phyloP scores from a whole-genome alignment of 2,797 vertebrate genomes.

The Emydoidea blandingii region DNA sequence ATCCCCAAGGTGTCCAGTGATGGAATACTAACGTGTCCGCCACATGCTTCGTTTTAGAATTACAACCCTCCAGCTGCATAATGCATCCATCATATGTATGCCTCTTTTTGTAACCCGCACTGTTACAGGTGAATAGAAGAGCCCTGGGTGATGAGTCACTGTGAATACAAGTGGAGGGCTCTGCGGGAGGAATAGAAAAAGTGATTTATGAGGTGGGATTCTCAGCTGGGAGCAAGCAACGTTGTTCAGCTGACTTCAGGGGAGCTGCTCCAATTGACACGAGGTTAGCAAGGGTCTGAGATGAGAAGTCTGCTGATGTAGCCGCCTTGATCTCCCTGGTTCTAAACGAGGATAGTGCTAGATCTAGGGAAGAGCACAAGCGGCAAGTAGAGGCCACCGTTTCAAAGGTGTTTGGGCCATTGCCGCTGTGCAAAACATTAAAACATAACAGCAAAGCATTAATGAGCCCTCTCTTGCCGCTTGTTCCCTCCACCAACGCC shows the following conservation, averaged over 20 bases:
- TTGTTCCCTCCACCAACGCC: background rate
- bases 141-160: slow-evolving; percentile 51
- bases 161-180: slow-evolving; percentile 67
- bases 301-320: background rate
- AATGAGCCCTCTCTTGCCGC: background rate
- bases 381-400: background rate
- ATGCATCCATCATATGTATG: slow-evolving; percentile 60
- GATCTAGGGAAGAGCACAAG: background rate
- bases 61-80: slow-evolving; percentile 49
- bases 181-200: slow-evolving; percentile 40
- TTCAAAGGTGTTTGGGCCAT: fast-evolving
- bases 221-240: slow-evolving; percentile 23
- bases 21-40: background rate
- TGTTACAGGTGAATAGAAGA: slow-evolving; percentile 62
- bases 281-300: background rate
- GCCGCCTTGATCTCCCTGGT: background rate
- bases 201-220: slow-evolving; percentile 40
- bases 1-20: background rate
- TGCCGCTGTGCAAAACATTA: background rate
- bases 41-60: background rate
- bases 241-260: background rate
- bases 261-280: background rate
- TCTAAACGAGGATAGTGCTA: background rate
- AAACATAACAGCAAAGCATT: background rate
- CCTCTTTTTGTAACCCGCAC: slow-evolving; percentile 70